phyloP scores from a whole-genome alignment of 2,888 invertebrate genomes.

The Acronicta psi region DNA sequence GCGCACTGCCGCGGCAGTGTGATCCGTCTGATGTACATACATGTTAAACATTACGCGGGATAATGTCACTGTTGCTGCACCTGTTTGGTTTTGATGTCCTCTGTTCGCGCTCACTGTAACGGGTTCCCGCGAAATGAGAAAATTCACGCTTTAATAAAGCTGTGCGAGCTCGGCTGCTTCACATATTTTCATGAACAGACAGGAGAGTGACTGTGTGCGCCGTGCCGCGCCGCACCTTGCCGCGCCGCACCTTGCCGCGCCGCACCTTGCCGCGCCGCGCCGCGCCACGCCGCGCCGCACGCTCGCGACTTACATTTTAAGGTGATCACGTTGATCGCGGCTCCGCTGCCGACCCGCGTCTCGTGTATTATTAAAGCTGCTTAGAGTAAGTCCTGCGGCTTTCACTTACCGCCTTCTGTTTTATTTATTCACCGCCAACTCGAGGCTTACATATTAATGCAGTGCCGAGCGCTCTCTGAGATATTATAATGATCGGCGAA shows the following conservation, averaged over 20 bases:
- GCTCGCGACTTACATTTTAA: conserved; percentile 17
- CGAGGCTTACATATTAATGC: conserved; percentile 53
- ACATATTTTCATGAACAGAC: conserved; percentile 26
- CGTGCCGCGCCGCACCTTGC: conserved; percentile 1
- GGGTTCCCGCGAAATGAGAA: conserved; percentile 62
- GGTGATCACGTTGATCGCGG: conserved; percentile 11
- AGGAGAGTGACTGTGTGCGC: neutral
- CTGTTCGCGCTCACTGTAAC: conserved; percentile 41
- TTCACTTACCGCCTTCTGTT: conserved; percentile 60
- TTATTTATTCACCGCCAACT: conserved; percentile 58
- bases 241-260: neutral
- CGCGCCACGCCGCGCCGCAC: neutral
- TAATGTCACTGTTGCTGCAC: conserved; percentile 15
- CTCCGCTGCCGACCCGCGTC: conserved; percentile 18
- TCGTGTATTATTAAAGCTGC: conserved; percentile 55
- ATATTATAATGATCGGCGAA: conserved; percentile 34
- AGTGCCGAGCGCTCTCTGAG: conserved; percentile 32
- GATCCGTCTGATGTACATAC: too few species aligned
- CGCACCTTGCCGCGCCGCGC: conserved; percentile 1
- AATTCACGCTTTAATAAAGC: conserved; percentile 63
- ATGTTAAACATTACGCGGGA: conserved; percentile 24
- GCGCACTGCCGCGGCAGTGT: too few species aligned
- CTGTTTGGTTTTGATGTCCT: conserved; percentile 14
- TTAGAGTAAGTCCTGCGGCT: conserved; percentile 58
- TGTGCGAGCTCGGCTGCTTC: conserved; percentile 32